Evolutionary conservation across 1,140 invertebrate species (phyloP).

Genomic region (Caenorhabditis tropicalis): DNA sequence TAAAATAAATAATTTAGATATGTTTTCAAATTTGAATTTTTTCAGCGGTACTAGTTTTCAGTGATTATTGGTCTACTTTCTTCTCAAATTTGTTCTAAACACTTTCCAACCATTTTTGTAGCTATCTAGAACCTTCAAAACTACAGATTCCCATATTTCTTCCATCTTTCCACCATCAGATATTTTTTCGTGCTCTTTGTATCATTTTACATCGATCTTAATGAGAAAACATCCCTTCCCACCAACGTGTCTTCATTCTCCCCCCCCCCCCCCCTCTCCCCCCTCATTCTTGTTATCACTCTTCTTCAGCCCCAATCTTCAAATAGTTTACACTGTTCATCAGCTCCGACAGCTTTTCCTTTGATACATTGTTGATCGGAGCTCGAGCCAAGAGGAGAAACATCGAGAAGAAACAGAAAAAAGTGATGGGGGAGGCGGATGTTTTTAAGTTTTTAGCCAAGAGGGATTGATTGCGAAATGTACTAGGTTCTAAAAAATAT

Average conservation of each 20-base stretch:
- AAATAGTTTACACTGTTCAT: conserved; percentile 9
- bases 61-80: too few relatives aligned
- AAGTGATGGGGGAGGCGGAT: conserved; percentile 1
- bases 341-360: background rate
- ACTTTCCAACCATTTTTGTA: too few relatives aligned
- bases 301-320: background rate
- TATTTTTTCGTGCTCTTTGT: background rate
- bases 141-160: too few relatives aligned
- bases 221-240: background rate
- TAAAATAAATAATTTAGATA: too few relatives aligned
- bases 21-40: too few relatives aligned
- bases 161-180: too few relatives aligned
- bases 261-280: too few relatives aligned
- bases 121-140: too few relatives aligned
- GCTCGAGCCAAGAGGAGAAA: background rate
- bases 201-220: background rate
- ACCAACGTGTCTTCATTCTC: background rate
- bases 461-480: background rate
- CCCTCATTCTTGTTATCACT: conserved; percentile 38
- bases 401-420: conserved; percentile 18
- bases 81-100: too few relatives aligned
- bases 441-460: background rate
- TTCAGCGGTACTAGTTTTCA: too few relatives aligned
- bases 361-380: conserved; percentile 20
- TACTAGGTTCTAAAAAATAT: background rate